Evolutionary conservation across 1,140 invertebrate species (phyloP).

Genomic region (Bombus superbus): DNA sequence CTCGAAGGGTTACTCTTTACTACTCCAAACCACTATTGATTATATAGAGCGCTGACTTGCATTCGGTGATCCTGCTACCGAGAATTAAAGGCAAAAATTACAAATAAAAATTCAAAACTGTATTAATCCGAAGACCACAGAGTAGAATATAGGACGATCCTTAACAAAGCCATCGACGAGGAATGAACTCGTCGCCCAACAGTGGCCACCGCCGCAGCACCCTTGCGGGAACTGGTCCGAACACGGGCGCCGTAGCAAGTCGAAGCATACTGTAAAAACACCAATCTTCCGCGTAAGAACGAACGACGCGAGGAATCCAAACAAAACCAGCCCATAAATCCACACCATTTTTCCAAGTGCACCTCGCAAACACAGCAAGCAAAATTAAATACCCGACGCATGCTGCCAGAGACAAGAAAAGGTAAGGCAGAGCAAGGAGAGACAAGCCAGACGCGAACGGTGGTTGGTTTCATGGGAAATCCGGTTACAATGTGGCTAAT

Average conservation of each 20-base stretch:
- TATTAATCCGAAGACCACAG: not conserved
- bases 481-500: slow-evolving; percentile 33
- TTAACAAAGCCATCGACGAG: not conserved
- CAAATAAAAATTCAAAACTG: too few relatives aligned
- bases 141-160: not conserved
- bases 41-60: too few relatives aligned
- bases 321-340: slow-evolving; percentile 7
- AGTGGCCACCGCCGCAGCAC: not conserved
- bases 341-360: not conserved
- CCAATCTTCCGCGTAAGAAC: not conserved
- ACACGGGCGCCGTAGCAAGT: not conserved
- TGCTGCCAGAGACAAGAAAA: not conserved
- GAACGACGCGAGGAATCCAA: not conserved
- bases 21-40: not conserved
- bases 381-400: slow-evolving; percentile 48
- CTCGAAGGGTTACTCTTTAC: too few relatives aligned
- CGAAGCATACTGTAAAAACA: not conserved
- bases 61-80: too few relatives aligned
- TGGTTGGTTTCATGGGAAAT: slow-evolving; percentile 32
- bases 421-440: not conserved
- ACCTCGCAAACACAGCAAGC: not conserved
- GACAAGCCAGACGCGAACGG: not conserved
- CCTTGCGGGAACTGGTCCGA: not conserved
- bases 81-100: too few relatives aligned
- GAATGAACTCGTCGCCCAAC: not conserved